A percentile compares a stretch with the other conserved stretches of the same genome.
Evolutionary conservation across 2,797 vertebrate species (phyloP).

Genomic region (Hephaestus fuliginosus): DNA sequence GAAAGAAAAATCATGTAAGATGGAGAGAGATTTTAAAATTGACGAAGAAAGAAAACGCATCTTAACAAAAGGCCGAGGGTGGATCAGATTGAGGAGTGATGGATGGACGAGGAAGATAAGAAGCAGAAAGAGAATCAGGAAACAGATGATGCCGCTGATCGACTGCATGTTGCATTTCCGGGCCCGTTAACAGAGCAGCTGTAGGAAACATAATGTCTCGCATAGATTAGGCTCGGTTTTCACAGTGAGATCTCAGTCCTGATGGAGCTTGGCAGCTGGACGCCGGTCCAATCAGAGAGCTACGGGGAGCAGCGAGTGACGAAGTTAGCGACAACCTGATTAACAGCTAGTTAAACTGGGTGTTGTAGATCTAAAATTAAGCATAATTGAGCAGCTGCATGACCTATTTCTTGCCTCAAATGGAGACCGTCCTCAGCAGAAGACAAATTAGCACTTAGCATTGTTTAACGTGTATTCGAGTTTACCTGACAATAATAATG

Average conservation of each 20-base stretch:
- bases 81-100: background rate
- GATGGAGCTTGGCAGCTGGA: slow-evolving; percentile 17
- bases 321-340: slow-evolving; percentile 59
- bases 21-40: slow-evolving; percentile 13
- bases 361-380: slow-evolving; percentile 65
- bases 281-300: slow-evolving; percentile 29
- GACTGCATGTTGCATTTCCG: background rate
- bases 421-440: slow-evolving; percentile 25
- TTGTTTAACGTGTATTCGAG: background rate
- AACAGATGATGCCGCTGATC: background rate
- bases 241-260: slow-evolving; percentile 11
- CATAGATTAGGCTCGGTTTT: background rate
- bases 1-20: background rate
- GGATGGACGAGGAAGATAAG: background rate
- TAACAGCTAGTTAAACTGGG: slow-evolving; percentile 59
- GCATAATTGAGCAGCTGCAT: slow-evolving; percentile 58
- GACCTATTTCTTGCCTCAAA: slow-evolving; percentile 52
- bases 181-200: background rate
- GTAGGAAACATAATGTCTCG: background rate
- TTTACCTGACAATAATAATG: slow-evolving; percentile 3
- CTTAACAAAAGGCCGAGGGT: background rate
- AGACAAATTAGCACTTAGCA: background rate
- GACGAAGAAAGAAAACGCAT: background rate
- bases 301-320: background rate
- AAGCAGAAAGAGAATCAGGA: background rate